These are phyloP conservation scores for Rhinichthys osculus DNA, from an alignment of 2,797 vertebrate genomes.

Conservation along the genomic window DNA sequence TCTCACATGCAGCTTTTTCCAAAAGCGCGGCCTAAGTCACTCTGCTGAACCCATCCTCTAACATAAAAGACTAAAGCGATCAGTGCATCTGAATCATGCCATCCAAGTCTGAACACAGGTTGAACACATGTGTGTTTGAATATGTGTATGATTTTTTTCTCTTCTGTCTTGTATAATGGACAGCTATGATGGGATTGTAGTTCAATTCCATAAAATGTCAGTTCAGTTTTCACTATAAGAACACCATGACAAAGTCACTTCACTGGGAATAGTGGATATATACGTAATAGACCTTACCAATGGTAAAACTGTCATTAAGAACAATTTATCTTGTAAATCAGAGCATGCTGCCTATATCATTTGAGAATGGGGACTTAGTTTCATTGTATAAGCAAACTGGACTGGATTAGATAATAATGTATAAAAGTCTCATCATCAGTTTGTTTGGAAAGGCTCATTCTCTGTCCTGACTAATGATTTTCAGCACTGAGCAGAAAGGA, in stretches of 20 bases:
- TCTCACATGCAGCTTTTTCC: conserved; percentile 76
- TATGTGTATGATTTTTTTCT: not conserved
- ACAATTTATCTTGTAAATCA: not conserved
- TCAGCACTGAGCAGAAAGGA: conserved; percentile 13
- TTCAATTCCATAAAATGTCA: too few relatives aligned
- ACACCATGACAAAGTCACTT: conserved; percentile 2
- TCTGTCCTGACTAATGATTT: not conserved
- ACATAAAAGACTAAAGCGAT: not conserved
- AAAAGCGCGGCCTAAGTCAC: conserved; percentile 78
- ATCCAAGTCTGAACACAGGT: not conserved
- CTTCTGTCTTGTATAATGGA: not conserved
- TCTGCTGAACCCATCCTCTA: conserved; percentile 67
- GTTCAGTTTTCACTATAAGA: not conserved
- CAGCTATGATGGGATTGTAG: not conserved
- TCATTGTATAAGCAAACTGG: not conserved
- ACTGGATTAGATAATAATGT: not conserved
- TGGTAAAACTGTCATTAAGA: not conserved
- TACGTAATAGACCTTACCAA: too few relatives aligned
- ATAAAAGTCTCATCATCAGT: not conserved
- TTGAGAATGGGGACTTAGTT: not conserved
- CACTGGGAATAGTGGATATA: conserved; percentile 10
- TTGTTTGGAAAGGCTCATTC: conserved; percentile 8
- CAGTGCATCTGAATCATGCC: not conserved
- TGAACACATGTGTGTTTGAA: not conserved
- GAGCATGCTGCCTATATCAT: not conserved